Base-by-base conservation (phyloP, 2,888 invertebrate genomes). In the Scaptomyza caliginosa region DNA sequence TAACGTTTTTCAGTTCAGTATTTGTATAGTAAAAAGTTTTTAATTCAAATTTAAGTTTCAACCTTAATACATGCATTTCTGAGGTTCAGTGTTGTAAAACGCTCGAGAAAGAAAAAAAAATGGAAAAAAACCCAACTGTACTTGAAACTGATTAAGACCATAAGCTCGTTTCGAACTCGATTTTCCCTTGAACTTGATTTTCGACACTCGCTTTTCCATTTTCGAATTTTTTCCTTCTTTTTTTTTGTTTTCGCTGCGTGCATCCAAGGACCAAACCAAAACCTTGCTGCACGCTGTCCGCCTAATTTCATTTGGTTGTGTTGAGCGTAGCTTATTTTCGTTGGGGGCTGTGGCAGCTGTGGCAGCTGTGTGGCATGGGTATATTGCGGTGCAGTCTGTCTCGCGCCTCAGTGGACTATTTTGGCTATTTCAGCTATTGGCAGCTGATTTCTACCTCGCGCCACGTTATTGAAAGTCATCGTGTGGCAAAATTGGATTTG, bases 241-340 rank as follows among this genome's bases (percentile, higher is more conserved):
- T 45, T 3, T 1, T 36, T 17, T 10, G 4, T 28, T 28, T 28
- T 28, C 45, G 17, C 45, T 19, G 28, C 28, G 45, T 45, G 45
- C 32, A 26, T 7, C 8, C 8, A 34, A 16, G 34, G 16, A 13
- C 16, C 8, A 2, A 4, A 4, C 6, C 24, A n/a, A 8, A 23
- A 19, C 23, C 10, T 17, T 21, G 36, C 38, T 10, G 24, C 50
- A 63, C 63, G 62, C 49, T 63, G 70, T 51, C 19, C 42, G 77
- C 62, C 70, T 69, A 77, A 83, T 77, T 83, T 58, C 63, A 83
- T 79, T 76, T 66, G 73, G 57, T 36, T 50, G 46, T 64, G 23
- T 34, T 32, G 3, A 8, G 8, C 28, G 39, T 28, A 59, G 34
- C 30, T 59, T 26, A 43, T 26, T 28, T 19, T 32, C 7, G 1